These are phyloP conservation scores for Actinemys pallida DNA, from an alignment of 2,113 vertebrate genomes.

Conservation along the genomic window DNA sequence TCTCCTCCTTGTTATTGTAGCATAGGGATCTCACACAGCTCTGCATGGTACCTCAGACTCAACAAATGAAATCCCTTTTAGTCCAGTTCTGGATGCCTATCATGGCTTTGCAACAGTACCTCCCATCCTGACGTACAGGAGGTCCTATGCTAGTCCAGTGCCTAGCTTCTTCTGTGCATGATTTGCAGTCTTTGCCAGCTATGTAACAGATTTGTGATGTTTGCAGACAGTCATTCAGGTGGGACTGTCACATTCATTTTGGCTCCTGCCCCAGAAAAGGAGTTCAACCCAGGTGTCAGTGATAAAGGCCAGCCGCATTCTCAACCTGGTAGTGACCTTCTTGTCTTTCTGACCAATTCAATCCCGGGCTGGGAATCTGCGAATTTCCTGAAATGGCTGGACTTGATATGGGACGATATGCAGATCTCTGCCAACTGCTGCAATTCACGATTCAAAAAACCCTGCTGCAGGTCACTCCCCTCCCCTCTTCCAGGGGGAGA, in stretches of 20 bases:
- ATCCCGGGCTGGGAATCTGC: neutral
- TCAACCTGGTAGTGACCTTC: neutral
- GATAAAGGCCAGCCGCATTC: neutral
- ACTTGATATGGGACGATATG: neutral
- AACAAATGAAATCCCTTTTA: neutral
- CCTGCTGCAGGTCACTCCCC: neutral
- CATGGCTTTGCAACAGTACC: neutral
- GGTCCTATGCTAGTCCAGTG: neutral
- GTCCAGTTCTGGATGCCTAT: neutral
- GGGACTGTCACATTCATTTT: neutral
- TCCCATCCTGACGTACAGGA: neutral
- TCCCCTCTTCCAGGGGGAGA: neutral
- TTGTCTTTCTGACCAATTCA: neutral
- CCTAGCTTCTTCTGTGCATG: neutral
- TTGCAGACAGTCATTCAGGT: neutral
- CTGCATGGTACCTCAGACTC: neutral
- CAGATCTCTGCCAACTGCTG: neutral
- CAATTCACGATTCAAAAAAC: neutral
- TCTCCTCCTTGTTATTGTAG: neutral
- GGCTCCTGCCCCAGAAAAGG: neutral
- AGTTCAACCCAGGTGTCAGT: neutral
- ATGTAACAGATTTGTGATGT: neutral
- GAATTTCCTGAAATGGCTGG: neutral
- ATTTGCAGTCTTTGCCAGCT: neutral
- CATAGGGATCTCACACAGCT: neutral